Evolutionary conservation across 2,888 invertebrate genomes (phyloP).

Genomic region (Timandra comae): DNA sequence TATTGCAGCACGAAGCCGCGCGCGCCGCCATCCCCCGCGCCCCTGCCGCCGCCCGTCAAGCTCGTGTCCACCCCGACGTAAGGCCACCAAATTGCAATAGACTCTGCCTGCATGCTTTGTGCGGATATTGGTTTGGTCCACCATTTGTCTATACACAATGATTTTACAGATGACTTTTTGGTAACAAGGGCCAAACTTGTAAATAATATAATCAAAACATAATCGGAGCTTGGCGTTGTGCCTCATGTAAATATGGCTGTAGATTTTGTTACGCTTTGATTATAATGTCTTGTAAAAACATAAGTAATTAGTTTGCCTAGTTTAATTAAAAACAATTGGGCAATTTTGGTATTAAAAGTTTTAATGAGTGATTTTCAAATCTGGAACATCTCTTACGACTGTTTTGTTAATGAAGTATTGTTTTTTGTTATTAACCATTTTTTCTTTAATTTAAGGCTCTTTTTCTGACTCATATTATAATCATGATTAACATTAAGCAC

Average conservation of each 20-base stretch:
- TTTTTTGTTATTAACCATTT: conserved; percentile 11
- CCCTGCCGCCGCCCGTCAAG: conserved; percentile 87
- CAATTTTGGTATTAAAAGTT: too few relatives aligned
- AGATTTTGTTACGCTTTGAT: conserved; percentile 21
- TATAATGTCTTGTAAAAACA: conserved; percentile 16
- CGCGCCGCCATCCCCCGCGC: conserved; percentile 87
- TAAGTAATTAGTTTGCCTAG: conserved; percentile 5
- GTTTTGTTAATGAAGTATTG: too few relatives aligned
- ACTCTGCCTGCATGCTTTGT: conserved; percentile 71
- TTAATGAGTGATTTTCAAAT: conserved; percentile 15
- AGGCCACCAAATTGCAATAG: conserved; percentile 57
- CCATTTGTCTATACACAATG: too few relatives aligned
- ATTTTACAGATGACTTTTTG: too few relatives aligned
- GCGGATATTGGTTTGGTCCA: conserved; percentile 51
- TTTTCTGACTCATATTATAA: conserved; percentile 15
- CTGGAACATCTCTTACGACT: conserved; percentile 73
- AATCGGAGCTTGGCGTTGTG: conserved; percentile 43
- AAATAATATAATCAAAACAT: conserved; percentile 16
- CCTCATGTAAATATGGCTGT: conserved; percentile 43
- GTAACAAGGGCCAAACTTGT: conserved; percentile 10
- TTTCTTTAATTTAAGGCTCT: conserved; percentile 5
- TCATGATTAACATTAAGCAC: conserved; percentile 33
- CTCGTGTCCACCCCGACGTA: conserved; percentile 83
- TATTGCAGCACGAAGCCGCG: conserved; percentile 94
- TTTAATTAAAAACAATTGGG: background rate